phyloP scores from a whole-genome alignment of 2,113 vertebrate species.

The Trematocara variabile region DNA sequence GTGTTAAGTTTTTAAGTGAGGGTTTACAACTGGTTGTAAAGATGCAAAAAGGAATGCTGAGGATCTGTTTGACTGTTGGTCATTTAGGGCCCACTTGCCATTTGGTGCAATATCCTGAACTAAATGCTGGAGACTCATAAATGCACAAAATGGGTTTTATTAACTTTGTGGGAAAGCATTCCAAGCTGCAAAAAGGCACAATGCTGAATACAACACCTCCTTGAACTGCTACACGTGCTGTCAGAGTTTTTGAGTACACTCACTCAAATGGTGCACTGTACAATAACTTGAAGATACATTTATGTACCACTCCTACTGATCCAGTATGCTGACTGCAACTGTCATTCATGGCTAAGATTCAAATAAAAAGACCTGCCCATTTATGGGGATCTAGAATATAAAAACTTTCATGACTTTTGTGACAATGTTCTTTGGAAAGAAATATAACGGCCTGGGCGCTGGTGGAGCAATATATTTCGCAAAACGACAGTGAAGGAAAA shows the following conservation, averaged over 20 bases:
- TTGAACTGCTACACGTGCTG: not conserved
- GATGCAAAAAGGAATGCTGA: constrained; percentile 73
- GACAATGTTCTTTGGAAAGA: not conserved
- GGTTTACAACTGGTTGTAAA: constrained; percentile 67
- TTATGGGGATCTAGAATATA: not conserved
- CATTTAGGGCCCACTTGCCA: not conserved
- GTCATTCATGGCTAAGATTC: not conserved
- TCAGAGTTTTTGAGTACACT: not conserved
- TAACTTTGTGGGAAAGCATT: not conserved
- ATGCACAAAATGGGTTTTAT: not conserved
- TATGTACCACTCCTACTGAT: accelerated
- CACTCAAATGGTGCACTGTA: not conserved
- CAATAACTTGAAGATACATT: not conserved
- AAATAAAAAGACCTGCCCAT: not conserved
- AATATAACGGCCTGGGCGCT: not conserved
- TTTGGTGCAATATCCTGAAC: constrained; percentile 21
- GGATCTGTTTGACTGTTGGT: constrained; percentile 54
- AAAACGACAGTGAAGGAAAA: not conserved
- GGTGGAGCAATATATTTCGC: not conserved
- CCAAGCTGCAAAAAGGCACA: not conserved
- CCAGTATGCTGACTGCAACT: not conserved
- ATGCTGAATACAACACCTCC: not conserved
- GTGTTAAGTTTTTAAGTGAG: constrained; percentile 51
- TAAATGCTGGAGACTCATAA: not conserved
- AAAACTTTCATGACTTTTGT: not conserved